A percentile compares a stretch with the other conserved stretches of the same genome.
Evolutionary conservation across 2,113 vertebrate species (phyloP).

Genomic region (Micronycteris hirsuta): DNA sequence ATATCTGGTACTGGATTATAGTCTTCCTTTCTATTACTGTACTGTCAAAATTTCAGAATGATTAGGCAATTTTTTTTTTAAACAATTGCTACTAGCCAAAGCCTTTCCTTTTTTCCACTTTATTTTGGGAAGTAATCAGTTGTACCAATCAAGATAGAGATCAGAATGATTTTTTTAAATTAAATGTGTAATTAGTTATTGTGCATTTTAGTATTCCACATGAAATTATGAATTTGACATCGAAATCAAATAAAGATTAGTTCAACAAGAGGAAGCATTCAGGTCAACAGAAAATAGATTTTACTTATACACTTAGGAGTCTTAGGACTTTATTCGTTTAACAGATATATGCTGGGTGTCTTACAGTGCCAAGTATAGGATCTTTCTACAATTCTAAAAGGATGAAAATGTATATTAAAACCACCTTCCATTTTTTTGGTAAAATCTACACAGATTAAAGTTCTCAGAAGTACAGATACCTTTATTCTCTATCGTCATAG

Average conservation of each 20-base stretch:
- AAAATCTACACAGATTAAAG: background rate
- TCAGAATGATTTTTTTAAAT: slow-evolving; percentile 41
- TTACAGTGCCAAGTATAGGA: background rate
- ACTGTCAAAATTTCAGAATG: background rate
- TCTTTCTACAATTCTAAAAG: background rate
- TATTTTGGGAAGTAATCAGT: slow-evolving; percentile 24
- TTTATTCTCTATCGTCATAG: slow-evolving; percentile 32
- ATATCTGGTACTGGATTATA: background rate
- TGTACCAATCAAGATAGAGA: background rate
- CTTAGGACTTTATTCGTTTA: background rate
- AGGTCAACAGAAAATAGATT: slow-evolving; percentile 15
- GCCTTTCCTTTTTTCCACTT: background rate
- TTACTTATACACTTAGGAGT: background rate
- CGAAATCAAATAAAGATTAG: background rate
- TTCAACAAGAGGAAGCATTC: background rate
- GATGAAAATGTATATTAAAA: background rate
- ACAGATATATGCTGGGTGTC: background rate
- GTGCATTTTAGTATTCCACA: background rate
- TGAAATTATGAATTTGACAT: slow-evolving; percentile 1
- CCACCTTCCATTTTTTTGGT: background rate
- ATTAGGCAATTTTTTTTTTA: background rate
- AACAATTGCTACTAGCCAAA: background rate
- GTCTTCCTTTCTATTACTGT: background rate
- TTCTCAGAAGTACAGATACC: slow-evolving; percentile 2
- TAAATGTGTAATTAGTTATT: slow-evolving; percentile 26